phyloP scores from a whole-genome alignment of 2,113 vertebrate genomes.

The Menidia beryllina region DNA sequence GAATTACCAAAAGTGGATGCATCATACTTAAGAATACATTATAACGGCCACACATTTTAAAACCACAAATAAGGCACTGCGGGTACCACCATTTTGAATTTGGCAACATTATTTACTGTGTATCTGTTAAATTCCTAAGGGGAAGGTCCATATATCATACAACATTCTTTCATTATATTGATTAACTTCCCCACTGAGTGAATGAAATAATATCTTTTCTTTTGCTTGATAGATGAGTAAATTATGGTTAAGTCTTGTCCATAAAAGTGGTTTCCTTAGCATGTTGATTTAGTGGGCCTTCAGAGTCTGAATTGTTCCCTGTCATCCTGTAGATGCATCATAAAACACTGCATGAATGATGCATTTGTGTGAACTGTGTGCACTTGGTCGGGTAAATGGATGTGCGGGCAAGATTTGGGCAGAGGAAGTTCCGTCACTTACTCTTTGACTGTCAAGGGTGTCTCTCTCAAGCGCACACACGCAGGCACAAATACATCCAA shows the following conservation, averaged over 20 bases:
- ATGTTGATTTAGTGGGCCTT: conserved; percentile 40
- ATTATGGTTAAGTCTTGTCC: conserved; percentile 25
- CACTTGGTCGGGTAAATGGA: conserved; percentile 28
- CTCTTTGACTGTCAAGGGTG: conserved; percentile 43
- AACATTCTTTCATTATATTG: background rate
- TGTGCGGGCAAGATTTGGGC: conserved; percentile 38
- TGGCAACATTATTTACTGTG: background rate
- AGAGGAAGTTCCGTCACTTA: conserved; percentile 42
- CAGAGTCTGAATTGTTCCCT: conserved; percentile 42
- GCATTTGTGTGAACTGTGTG: conserved; percentile 53
- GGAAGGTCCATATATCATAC: background rate
- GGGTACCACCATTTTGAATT: conserved; percentile 11
- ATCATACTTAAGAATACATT: conserved; percentile 20
- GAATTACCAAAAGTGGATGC: background rate
- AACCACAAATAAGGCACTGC: conserved; percentile 10
- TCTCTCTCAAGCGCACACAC: conserved; percentile 22
- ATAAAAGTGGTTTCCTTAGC: conserved; percentile 30
- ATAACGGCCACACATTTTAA: conserved; percentile 31
- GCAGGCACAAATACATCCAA: conserved; percentile 16
- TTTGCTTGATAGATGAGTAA: conserved; percentile 26
- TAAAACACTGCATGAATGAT: conserved; percentile 72
- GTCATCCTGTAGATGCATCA: conserved; percentile 52
- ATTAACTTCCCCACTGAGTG: background rate
- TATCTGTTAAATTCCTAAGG: background rate
- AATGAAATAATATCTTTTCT: conserved; percentile 35